Evolutionary conservation across 1,140 invertebrate species (phyloP).

Genomic region (Penaeus indicus): DNA sequence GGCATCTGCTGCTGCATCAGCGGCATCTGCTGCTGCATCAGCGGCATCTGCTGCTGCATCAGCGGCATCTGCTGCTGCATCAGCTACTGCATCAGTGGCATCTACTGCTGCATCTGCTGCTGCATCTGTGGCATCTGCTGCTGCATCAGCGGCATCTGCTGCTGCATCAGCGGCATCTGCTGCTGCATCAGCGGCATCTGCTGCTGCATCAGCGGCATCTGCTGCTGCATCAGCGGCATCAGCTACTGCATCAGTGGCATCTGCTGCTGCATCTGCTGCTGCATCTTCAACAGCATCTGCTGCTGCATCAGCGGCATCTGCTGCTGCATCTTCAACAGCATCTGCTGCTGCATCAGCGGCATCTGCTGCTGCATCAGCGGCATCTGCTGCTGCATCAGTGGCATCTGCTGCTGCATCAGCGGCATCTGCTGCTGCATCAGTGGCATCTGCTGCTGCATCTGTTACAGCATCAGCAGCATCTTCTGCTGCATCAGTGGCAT

Average conservation of each 20-base stretch:
- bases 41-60: conserved; percentile 21
- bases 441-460: conserved; percentile 4
- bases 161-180: conserved; percentile 4
- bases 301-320: not conserved
- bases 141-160: not conserved
- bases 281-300: not conserved
- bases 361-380: not conserved
- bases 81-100: not conserved
- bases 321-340: not conserved
- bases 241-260: not conserved
- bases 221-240: not conserved
- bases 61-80: not conserved
- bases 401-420: conserved; percentile 15
- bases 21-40: conserved; percentile 12
- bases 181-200: not conserved
- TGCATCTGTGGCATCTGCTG: not conserved
- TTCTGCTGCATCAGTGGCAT: not conserved
- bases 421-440: conserved; percentile 13
- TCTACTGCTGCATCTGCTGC: not conserved
- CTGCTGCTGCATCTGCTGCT: not conserved
- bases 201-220: not conserved
- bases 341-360: conserved; percentile 24
- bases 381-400: conserved; percentile 12
- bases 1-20: not conserved
- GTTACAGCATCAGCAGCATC: not conserved